phyloP scores from a whole-genome alignment of 1,140 invertebrate genomes.

The Rhyzopertha dominica region DNA sequence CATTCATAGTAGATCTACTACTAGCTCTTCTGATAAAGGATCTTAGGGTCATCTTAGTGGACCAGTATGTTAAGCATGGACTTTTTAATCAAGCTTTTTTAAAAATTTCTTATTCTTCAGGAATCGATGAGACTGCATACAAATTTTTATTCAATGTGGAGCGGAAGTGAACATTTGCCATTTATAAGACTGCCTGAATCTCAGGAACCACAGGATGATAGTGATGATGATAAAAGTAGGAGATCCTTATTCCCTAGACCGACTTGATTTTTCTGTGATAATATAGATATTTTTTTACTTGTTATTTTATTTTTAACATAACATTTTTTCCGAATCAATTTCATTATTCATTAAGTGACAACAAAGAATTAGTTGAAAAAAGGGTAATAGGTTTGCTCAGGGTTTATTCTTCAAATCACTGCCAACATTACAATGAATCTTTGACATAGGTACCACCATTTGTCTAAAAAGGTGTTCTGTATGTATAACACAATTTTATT shows the following conservation, averaged over 20 bases:
- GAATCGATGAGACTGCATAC: conserved; percentile 41
- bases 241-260: conserved; percentile 36
- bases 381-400: no score
- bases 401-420: no score
- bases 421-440: no score
- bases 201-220: conserved; percentile 44
- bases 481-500: no score
- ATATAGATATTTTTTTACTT: no score
- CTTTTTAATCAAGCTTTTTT: conserved; percentile 12
- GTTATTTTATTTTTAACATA: no score
- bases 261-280: no score
- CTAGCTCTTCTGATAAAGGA: conserved; percentile 46
- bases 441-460: no score
- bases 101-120: conserved; percentile 24
- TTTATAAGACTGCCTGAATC: conserved; percentile 46
- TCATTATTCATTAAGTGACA: no score
- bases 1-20: conserved; percentile 54
- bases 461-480: no score
- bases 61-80: conserved; percentile 48
- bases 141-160: conserved; percentile 47
- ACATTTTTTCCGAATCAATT: no score
- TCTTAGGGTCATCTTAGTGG: conserved; percentile 50
- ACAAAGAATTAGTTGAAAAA: no score
- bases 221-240: conserved; percentile 38
- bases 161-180: conserved; percentile 45